A percentile compares a stretch with the other conserved stretches of the same genome.
phyloP scores from a whole-genome alignment of 2,888 invertebrate species.

The Ashinkailepas kermadecensis region DNA sequence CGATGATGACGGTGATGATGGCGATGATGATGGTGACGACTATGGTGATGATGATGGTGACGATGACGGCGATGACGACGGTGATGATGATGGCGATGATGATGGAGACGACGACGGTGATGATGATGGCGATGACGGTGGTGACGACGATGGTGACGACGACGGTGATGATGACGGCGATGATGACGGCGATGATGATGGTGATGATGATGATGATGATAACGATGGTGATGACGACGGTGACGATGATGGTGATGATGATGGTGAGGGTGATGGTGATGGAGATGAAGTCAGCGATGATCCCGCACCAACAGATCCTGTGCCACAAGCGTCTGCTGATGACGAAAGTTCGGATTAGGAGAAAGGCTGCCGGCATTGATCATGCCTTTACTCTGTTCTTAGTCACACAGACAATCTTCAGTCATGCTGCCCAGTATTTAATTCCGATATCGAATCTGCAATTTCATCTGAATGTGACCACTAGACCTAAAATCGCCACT shows the following conservation, averaged over 20 bases:
- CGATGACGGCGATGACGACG: background rate
- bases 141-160: background rate
- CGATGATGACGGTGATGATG: background rate
- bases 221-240: background rate
- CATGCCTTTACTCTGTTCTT: too few species aligned
- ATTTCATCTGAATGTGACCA: too few species aligned
- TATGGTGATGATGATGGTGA: background rate
- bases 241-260: conserved; percentile 5
- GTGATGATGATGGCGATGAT: conserved; percentile 6
- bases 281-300: too few species aligned
- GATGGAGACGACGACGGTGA: background rate
- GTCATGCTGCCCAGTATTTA: too few species aligned
- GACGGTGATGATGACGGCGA: background rate
- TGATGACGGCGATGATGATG: background rate
- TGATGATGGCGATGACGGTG: background rate
- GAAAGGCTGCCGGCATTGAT: too few species aligned
- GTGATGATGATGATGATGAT: background rate
- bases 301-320: too few species aligned
- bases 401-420: too few species aligned
- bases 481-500: too few species aligned
- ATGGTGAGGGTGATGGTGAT: too few species aligned
- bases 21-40: background rate
- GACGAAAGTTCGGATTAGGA: too few species aligned
- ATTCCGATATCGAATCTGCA: too few species aligned
- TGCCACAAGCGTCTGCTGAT: too few species aligned